Percentiles rank a stretch among this genome's conserved stretches.
Conservation (phyloP, 2,888 invertebrate genomes). For the Pachydiplax longipennis region DNA sequence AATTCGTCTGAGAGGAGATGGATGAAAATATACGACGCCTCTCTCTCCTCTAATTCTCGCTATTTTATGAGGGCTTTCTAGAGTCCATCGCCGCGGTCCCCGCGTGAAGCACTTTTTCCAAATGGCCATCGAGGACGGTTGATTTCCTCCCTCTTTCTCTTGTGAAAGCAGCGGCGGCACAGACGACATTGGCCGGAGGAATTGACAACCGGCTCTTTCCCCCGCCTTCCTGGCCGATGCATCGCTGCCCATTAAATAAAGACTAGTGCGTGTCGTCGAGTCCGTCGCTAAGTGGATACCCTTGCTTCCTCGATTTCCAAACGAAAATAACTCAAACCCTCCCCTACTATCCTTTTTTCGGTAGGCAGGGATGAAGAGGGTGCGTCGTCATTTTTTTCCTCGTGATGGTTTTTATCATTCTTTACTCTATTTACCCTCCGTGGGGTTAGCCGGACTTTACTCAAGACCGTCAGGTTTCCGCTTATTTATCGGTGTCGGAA, state of each 20-base stretch:
- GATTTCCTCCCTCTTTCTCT: neutral
- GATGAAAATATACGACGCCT: neutral
- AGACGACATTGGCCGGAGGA: neutral
- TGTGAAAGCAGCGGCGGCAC: neutral
- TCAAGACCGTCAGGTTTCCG: neutral
- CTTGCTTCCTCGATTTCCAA: neutral
- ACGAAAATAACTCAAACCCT: neutral
- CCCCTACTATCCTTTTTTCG: neutral
- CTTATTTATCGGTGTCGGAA: too few relatives aligned
- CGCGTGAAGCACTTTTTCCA: neutral
- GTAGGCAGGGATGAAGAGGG: neutral
- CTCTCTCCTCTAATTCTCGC: neutral
- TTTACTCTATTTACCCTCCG: neutral
- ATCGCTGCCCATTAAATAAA: neutral
- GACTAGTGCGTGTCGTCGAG: neutral
- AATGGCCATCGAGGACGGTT: neutral
- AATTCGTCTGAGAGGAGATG: neutral
- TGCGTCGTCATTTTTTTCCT: neutral
- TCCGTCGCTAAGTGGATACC: neutral
- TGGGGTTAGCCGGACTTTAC: neutral
- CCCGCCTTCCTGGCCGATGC: neutral
- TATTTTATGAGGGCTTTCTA: neutral
- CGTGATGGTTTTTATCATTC: neutral
- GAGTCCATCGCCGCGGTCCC: neutral
- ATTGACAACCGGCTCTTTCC: neutral